These are phyloP conservation scores for Fringilla coelebs DNA, from an alignment of 2,797 vertebrate genomes.

Conservation along the genomic window DNA sequence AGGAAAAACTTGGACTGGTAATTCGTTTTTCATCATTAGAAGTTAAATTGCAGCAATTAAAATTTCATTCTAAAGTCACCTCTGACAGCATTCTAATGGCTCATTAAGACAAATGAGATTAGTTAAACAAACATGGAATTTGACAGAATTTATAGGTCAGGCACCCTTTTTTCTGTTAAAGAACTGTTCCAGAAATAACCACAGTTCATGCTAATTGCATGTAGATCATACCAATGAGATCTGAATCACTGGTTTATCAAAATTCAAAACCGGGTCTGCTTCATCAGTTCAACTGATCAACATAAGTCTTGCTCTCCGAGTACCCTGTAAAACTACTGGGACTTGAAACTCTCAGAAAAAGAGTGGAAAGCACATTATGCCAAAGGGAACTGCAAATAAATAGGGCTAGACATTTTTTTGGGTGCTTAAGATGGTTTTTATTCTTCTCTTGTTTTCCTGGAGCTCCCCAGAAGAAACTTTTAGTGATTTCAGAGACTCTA, in stretches of 20 bases:
- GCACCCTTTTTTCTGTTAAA: not conserved
- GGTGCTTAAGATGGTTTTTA: not conserved
- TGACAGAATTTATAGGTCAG: constrained; percentile 2
- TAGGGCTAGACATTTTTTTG: not conserved
- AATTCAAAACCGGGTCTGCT: not conserved
- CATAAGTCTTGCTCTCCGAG: rapidly evolving
- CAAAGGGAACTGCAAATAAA: not conserved
- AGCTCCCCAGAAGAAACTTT: not conserved
- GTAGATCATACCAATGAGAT: not conserved
- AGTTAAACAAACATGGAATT: not conserved
- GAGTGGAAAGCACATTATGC: not conserved
- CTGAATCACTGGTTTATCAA: not conserved
- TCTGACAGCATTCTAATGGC: not conserved
- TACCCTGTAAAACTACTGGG: not conserved
- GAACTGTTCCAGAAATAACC: constrained; percentile 1
- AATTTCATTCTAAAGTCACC: constrained; percentile 24
- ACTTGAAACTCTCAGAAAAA: not conserved
- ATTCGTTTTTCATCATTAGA: not conserved
- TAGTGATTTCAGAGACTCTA: not conserved
- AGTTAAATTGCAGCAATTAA: constrained; percentile 27
- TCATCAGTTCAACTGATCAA: not conserved
- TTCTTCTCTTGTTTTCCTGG: not conserved
- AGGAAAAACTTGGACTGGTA: not conserved
- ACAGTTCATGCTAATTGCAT: not conserved
- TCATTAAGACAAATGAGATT: constrained; percentile 21